phyloP scores from a whole-genome alignment of 2,113 vertebrate genomes.

The Ictalurus punctatus region DNA sequence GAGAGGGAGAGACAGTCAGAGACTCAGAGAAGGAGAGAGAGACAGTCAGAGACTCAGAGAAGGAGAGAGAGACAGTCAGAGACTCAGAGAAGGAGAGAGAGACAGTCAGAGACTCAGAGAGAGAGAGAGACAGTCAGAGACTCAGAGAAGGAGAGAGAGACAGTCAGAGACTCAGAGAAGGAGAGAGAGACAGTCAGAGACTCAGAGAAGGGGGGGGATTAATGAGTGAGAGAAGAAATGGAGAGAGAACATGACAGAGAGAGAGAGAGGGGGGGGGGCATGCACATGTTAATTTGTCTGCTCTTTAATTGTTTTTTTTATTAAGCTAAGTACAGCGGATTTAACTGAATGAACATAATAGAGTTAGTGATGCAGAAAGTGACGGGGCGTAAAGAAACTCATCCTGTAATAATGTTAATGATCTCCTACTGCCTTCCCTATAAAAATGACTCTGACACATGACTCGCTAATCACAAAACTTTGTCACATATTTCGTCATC shows the following conservation, averaged over 20 bases:
- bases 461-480: not conserved
- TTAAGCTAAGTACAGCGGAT: not conserved
- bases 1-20: conserved; percentile 9
- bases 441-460: not conserved
- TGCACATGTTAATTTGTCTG: not conserved
- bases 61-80: too few species aligned
- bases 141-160: too few species aligned
- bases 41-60: not conserved
- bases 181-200: conserved; percentile 17
- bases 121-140: too few species aligned
- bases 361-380: conserved; percentile 17
- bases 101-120: too few species aligned
- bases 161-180: not conserved
- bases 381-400: not conserved
- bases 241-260: not conserved
- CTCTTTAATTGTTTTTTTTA: not conserved
- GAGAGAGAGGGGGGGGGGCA: not conserved
- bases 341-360: conserved; percentile 3
- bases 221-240: not conserved
- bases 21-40: conserved; percentile 5
- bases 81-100: too few species aligned
- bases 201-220: not conserved
- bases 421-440: not conserved
- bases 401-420: not conserved
- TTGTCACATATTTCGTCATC: not conserved